Percentiles rank a stretch among this genome's conserved stretches.
Evolutionary conservation across 2,797 vertebrate genomes (phyloP).

Genomic region (Coluber constrictor): DNA sequence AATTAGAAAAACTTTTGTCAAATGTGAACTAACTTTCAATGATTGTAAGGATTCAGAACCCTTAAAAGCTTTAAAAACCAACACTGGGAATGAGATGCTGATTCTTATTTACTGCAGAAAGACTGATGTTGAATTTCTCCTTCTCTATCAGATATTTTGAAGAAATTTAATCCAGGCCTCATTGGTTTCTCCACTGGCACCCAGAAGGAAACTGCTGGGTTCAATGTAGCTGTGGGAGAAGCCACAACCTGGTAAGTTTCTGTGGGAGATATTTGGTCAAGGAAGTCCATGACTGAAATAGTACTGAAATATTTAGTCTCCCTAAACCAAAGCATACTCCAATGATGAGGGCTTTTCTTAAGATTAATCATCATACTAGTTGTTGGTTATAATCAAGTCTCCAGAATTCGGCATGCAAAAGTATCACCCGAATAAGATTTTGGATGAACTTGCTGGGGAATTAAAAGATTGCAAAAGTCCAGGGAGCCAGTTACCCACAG

Average conservation of each 20-base stretch:
- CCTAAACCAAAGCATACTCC: neutral
- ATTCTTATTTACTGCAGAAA: neutral
- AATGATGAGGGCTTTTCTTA: neutral
- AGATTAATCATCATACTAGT: neutral
- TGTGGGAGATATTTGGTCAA: rapidly evolving
- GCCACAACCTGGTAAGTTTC: constrained; percentile 80
- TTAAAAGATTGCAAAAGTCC: neutral
- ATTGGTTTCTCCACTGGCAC: constrained; percentile 80
- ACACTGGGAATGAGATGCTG: rapidly evolving
- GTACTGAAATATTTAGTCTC: neutral
- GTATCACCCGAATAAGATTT: neutral
- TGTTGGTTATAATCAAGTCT: neutral
- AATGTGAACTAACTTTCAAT: neutral
- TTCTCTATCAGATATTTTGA: constrained; percentile 85
- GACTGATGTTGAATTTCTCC: constrained; percentile 8
- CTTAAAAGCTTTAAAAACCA: neutral
- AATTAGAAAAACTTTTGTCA: neutral
- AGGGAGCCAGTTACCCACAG: neutral
- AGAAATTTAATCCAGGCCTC: constrained; percentile 86
- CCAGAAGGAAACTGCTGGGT: constrained; percentile 68
- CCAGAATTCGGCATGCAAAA: neutral
- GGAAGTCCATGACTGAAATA: neutral
- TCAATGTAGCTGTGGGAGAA: constrained; percentile 81
- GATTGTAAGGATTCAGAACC: neutral
- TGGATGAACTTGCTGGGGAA: neutral